Evolutionary conservation across 1,140 invertebrate species (phyloP).

Genomic region (Onthophagus taurus): DNA sequence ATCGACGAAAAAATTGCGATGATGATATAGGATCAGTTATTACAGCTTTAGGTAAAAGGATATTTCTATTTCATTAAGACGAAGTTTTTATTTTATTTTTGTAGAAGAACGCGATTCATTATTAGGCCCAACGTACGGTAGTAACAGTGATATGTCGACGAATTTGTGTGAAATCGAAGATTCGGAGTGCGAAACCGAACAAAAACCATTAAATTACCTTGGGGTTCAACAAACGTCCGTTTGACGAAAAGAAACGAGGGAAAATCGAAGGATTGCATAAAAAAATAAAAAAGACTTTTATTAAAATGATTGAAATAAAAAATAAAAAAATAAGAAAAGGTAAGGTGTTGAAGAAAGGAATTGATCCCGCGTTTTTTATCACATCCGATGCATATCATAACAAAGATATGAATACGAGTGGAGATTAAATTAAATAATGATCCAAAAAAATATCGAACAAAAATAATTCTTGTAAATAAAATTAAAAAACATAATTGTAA

Average conservation of each 20-base stretch:
- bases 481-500: no score
- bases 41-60: conserved; percentile 40
- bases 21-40: conserved; percentile 48
- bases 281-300: no score
- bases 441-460: no score
- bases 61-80: conserved; percentile 1
- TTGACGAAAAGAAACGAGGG: conserved; percentile 41
- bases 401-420: no score
- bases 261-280: no score
- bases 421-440: no score
- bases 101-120: conserved; percentile 66
- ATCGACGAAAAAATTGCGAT: conserved; percentile 45
- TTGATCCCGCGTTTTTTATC: no score
- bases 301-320: no score
- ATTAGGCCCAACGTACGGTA: conserved; percentile 54
- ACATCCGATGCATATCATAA: no score
- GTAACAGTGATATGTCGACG: conserved; percentile 76
- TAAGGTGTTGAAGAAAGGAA: no score
- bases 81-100: conserved; percentile 26
- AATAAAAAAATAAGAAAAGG: no score
- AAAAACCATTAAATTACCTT: conserved; percentile 45
- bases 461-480: no score
- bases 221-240: conserved; percentile 49
- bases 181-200: conserved; percentile 62
- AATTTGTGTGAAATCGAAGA: conserved; percentile 89